Percentiles rank a stretch among this genome's conserved stretches.
These are phyloP conservation scores for Drosophila biarmipes DNA, from an alignment of 1,140 invertebrate species.

Conservation along the genomic window DNA sequence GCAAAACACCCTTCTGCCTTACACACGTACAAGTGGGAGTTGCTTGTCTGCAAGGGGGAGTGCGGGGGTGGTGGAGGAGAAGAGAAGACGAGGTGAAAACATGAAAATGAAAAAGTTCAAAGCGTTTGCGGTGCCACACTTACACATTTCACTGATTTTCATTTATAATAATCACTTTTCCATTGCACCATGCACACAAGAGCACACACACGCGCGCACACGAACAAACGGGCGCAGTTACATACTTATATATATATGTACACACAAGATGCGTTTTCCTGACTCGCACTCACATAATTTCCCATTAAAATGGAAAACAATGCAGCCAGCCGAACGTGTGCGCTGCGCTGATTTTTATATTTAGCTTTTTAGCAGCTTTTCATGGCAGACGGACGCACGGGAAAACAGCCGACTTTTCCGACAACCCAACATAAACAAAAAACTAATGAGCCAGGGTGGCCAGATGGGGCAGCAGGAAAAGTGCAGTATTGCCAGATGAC, in stretches of 20 bases:
- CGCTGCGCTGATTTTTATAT: slow-evolving; percentile 80
- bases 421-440: slow-evolving; percentile 78
- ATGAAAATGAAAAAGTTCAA: slow-evolving; percentile 65
- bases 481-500: slow-evolving; percentile 24
- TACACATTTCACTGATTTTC: slow-evolving; percentile 78
- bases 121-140: slow-evolving; percentile 59
- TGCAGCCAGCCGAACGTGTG: slow-evolving; percentile 40
- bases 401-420: slow-evolving; percentile 74
- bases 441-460: slow-evolving; percentile 52
- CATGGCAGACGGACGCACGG: slow-evolving; percentile 49
- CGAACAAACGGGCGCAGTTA: slow-evolving; percentile 16
- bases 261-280: slow-evolving; percentile 64
- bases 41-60: slow-evolving; percentile 44
- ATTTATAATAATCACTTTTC: slow-evolving; percentile 79
- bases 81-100: slow-evolving; percentile 53
- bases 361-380: slow-evolving; percentile 81
- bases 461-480: slow-evolving; percentile 13
- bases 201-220: slow-evolving; percentile 46
- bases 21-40: slow-evolving; percentile 77
- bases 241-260: slow-evolving; percentile 38
- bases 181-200: slow-evolving; percentile 70
- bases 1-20: slow-evolving; percentile 50
- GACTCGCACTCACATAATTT: slow-evolving; percentile 68
- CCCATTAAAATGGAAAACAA: slow-evolving; percentile 53
- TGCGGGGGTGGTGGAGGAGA: slow-evolving; percentile 9